Evolutionary conservation across 2,888 invertebrate genomes (phyloP).

Genomic region (Campopleginae sp.): DNA sequence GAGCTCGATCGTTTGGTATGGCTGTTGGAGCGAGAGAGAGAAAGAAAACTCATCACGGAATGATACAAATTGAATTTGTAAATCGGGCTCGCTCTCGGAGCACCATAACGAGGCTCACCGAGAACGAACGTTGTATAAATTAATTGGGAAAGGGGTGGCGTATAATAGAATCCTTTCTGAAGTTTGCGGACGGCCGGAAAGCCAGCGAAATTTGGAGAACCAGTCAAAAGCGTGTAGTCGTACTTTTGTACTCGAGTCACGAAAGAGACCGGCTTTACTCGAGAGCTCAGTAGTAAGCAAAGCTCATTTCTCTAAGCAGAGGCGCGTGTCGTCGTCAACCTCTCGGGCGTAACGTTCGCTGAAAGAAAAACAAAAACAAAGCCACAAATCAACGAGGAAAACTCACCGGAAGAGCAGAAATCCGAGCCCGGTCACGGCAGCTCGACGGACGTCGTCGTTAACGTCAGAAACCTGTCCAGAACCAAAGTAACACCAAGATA

Average conservation of each 20-base stretch:
- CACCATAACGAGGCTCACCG: neutral
- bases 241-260: conserved; percentile 65
- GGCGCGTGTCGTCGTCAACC: neutral
- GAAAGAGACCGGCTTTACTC: conserved; percentile 68
- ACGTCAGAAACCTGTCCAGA: conserved; percentile 93
- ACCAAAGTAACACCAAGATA: neutral
- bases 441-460: conserved; percentile 98
- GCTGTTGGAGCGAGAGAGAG: neutral
- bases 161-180: conserved; percentile 4
- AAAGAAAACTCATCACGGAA: conserved; percentile 46
- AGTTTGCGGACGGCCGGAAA: neutral
- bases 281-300: conserved; percentile 3
- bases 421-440: conserved; percentile 99
- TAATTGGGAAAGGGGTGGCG: conserved; percentile 34
- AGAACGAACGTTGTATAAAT: conserved; percentile 51
- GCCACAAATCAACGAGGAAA: conserved; percentile 15
- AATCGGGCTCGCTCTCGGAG: conserved; percentile 5
- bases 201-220: neutral
- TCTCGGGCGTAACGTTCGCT: neutral
- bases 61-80: conserved; percentile 51
- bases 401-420: conserved; percentile 96
- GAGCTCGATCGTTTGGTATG: conserved; percentile 2
- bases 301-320: conserved; percentile 1
- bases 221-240: neutral
- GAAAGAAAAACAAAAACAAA: neutral